phyloP scores from a whole-genome alignment of 2,797 vertebrate species.

The Lepus oiostolus region DNA sequence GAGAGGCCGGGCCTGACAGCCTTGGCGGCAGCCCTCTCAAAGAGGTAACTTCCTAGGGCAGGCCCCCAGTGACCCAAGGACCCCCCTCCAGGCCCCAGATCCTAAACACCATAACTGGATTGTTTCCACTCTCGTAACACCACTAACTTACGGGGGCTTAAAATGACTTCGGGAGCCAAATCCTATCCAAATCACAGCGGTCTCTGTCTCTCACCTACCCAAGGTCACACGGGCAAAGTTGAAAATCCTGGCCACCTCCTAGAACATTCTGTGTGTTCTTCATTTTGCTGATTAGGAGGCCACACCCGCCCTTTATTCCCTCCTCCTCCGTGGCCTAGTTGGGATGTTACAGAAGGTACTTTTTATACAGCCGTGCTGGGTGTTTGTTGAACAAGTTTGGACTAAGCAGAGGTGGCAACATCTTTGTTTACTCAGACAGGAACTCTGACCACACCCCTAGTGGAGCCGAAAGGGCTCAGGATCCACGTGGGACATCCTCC shows the following conservation, averaged over 20 bases:
- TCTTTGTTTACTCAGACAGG: not conserved
- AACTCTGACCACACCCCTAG: not conserved
- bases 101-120: no score
- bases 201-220: not conserved
- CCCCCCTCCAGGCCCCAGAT: no score
- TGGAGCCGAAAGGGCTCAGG: not conserved
- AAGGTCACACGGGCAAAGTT: not conserved
- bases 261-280: not conserved
- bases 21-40: no score
- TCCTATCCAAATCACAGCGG: no score
- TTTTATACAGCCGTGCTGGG: not conserved
- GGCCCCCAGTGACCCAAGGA: no score
- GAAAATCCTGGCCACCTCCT: not conserved
- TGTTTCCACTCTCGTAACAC: no score
- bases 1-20: no score
- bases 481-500: not conserved
- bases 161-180: no score
- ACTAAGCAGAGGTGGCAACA: not conserved
- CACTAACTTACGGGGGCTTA: no score
- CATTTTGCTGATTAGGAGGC: not conserved
- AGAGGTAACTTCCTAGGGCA: no score
- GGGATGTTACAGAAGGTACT: not conserved
- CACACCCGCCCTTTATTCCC: not conserved
- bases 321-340: not conserved
- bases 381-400: slow-evolving; percentile 4